Conservation (phyloP, 2,888 invertebrate genomes). For the Idaea dimidiata region DNA sequence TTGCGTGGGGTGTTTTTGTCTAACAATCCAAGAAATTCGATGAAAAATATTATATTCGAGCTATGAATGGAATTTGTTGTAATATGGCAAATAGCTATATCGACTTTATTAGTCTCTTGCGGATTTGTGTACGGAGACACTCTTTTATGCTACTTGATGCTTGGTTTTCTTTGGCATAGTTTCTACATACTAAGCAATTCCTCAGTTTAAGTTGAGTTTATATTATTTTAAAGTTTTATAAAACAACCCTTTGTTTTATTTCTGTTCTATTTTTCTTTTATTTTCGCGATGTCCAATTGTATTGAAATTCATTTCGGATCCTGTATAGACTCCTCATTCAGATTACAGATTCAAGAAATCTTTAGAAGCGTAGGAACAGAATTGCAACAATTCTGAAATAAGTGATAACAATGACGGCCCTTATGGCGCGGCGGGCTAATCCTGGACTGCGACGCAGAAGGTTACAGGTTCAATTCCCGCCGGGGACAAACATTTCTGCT, state of each 20-base stretch:
- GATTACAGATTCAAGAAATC: too few relatives aligned
- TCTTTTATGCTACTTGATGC: not conserved
- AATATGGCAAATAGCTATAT: not conserved
- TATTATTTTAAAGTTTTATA: conserved; percentile 3
- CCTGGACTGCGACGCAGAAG: too few relatives aligned
- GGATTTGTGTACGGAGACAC: not conserved
- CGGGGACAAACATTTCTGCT: too few relatives aligned
- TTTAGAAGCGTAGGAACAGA: too few relatives aligned
- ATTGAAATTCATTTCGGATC: too few relatives aligned
- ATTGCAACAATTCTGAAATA: too few relatives aligned
- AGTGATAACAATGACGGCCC: too few relatives aligned
- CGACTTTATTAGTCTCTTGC: not conserved
- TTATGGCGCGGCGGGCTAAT: too few relatives aligned
- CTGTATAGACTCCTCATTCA: too few relatives aligned
- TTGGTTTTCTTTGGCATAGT: not conserved
- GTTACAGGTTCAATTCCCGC: too few relatives aligned
- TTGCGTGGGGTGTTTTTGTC: conserved; percentile 12
- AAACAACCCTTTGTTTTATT: conserved; percentile 4
- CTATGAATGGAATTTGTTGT: not conserved
- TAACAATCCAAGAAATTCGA: conserved; percentile 15
- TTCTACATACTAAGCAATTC: not conserved
- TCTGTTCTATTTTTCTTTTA: too few relatives aligned
- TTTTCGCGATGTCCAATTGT: too few relatives aligned
- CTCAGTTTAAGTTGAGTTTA: conserved; percentile 12
- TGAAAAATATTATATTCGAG: conserved; percentile 9